Evolutionary conservation across 2,888 invertebrate species (phyloP).

Genomic region (Dynastes tityus): DNA sequence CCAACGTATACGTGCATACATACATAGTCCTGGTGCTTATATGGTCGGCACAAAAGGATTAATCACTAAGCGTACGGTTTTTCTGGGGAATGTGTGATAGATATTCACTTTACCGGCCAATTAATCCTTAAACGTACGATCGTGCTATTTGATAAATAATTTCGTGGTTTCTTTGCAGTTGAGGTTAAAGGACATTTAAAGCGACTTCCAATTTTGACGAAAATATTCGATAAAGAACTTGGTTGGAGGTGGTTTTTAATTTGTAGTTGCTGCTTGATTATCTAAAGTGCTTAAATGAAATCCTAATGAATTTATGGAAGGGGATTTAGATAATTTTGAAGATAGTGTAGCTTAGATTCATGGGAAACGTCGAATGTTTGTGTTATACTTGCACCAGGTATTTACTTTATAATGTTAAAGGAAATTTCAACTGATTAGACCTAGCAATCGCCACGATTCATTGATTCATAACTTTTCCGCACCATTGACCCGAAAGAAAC

Average conservation of each 20-base stretch:
- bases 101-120: constrained; percentile 8
- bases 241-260: not conserved
- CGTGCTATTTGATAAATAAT: not conserved
- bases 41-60: constrained; percentile 16
- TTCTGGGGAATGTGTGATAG: constrained; percentile 21
- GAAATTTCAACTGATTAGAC: no score
- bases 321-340: no score
- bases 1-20: not conserved
- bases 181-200: not conserved
- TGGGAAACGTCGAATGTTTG: no score
- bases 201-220: not conserved
- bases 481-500: no score
- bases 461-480: no score
- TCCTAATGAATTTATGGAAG: no score
- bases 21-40: not conserved
- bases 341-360: no score
- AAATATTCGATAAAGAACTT: no score
- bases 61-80: constrained; percentile 23
- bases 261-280: not conserved
- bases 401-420: no score
- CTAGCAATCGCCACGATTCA: no score
- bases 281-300: no score
- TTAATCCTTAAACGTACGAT: constrained; percentile 17
- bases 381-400: no score
- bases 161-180: constrained; percentile 5